Evolutionary conservation across 2,113 vertebrate genomes (phyloP).

Genomic region (Kryptolebias marmoratus): DNA sequence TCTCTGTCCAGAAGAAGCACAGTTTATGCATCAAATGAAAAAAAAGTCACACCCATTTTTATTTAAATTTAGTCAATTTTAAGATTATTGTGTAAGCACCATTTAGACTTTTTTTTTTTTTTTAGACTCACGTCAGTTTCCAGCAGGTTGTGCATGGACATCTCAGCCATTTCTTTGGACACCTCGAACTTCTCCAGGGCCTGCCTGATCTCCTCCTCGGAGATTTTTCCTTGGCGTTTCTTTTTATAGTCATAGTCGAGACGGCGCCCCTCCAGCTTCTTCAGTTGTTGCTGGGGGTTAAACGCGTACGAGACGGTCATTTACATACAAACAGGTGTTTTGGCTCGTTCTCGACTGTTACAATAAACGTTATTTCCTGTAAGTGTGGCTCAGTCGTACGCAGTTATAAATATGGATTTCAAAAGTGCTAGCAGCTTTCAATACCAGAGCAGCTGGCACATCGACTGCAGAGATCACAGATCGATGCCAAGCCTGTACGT

Average conservation of each 20-base stretch:
- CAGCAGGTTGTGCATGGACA: constrained; percentile 94
- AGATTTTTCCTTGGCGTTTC: constrained; percentile 96
- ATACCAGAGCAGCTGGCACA: background rate
- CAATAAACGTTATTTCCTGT: background rate
- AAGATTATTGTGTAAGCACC: no score
- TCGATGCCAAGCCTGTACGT: background rate
- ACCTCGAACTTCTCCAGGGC: constrained; percentile 96
- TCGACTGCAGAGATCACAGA: constrained; percentile 4
- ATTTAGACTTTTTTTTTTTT: background rate
- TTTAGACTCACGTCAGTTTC: constrained; percentile 90
- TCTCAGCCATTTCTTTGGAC: constrained; percentile 91
- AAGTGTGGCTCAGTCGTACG: background rate
- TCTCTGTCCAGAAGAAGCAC: no score
- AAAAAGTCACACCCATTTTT: no score
- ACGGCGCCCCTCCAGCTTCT: constrained; percentile 94
- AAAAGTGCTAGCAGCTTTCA: background rate
- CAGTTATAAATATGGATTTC: background rate
- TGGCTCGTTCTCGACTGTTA: background rate
- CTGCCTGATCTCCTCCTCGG: constrained; percentile 89
- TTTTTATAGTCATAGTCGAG: constrained; percentile 99
- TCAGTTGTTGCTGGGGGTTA: constrained; percentile 88
- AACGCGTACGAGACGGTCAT: constrained; percentile 24
- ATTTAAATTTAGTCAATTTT: no score
- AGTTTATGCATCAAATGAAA: background rate
- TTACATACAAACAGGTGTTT: background rate